Percentiles rank a stretch among this genome's conserved stretches.
Conservation (phyloP, 2,888 invertebrate genomes). For the Perdita meconis region DNA sequence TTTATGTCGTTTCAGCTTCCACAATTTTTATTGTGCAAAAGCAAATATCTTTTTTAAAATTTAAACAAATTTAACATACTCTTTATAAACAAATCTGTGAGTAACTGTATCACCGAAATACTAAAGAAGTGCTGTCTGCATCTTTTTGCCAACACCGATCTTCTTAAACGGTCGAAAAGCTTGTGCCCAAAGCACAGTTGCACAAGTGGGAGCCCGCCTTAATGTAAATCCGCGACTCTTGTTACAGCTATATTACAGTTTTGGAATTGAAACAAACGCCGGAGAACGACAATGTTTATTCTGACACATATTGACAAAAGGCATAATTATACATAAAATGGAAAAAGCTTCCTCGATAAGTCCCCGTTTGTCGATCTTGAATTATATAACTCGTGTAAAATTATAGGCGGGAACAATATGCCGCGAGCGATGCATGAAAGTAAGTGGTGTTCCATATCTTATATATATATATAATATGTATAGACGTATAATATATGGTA, state of each 20-base stretch:
- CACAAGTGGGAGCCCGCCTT: neutral
- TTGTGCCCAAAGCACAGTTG: neutral
- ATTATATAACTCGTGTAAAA: slow-evolving; percentile 39
- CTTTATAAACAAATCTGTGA: too few species aligned
- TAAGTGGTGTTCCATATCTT: slow-evolving; percentile 44
- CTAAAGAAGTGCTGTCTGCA: too few species aligned
- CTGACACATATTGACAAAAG: slow-evolving; percentile 57
- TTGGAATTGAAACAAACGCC: slow-evolving; percentile 51
- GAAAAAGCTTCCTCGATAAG: slow-evolving; percentile 46
- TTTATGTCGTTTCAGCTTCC: too few species aligned
- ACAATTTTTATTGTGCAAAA: too few species aligned
- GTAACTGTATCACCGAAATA: too few species aligned
- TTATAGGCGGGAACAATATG: slow-evolving; percentile 36
- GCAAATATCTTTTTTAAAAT: too few species aligned
- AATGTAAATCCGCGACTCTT: neutral
- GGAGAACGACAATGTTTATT: slow-evolving; percentile 57
- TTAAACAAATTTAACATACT: too few species aligned
- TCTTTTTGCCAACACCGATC: too few species aligned
- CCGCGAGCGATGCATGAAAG: slow-evolving; percentile 50
- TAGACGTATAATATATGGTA: slow-evolving; percentile 52
- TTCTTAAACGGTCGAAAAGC: too few species aligned
- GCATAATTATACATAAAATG: slow-evolving; percentile 58
- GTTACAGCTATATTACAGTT: slow-evolving; percentile 16
- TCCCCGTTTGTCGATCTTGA: slow-evolving; percentile 43
- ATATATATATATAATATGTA: slow-evolving; percentile 27